Evolutionary conservation across 2,888 invertebrate genomes (phyloP).

Genomic region (Sericinus montela): DNA sequence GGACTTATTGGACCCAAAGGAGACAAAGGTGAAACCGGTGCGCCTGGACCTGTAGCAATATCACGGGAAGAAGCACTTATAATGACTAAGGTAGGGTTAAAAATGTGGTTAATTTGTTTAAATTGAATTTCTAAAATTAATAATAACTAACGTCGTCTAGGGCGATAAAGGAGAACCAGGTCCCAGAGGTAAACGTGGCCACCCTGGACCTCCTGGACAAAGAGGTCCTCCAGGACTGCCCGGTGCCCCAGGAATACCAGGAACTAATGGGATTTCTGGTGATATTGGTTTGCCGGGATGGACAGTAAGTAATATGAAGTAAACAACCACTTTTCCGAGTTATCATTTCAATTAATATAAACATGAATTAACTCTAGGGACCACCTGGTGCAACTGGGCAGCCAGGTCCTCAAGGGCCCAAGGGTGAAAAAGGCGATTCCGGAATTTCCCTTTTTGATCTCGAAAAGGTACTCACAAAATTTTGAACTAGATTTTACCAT

Average conservation of each 20-base stretch:
- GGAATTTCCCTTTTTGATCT: constrained; percentile 54
- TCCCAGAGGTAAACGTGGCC: constrained; percentile 80
- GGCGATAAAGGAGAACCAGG: constrained; percentile 71
- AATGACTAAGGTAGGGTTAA: constrained; percentile 71
- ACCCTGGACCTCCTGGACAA: constrained; percentile 89
- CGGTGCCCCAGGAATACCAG: constrained; percentile 85
- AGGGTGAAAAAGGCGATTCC: constrained; percentile 87
- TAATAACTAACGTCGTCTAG: neutral
- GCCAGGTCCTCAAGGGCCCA: constrained; percentile 79
- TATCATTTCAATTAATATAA: no score
- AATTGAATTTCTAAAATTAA: no score
- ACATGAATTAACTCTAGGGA: constrained; percentile 62
- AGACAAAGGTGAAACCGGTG: constrained; percentile 85
- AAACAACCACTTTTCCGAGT: neutral
- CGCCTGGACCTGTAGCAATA: constrained; percentile 82
- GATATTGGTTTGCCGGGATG: constrained; percentile 90
- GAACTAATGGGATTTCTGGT: constrained; percentile 83
- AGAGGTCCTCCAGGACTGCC: constrained; percentile 86
- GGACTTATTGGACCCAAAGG: constrained; percentile 84
- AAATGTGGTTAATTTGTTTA: no score
- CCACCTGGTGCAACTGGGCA: constrained; percentile 84
- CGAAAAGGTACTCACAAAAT: constrained; percentile 52
- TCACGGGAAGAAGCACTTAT: constrained; percentile 80
- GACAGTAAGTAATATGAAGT: constrained; percentile 74
- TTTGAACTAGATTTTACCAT: no score